A percentile compares a stretch with the other conserved stretches of the same genome.
Evolutionary conservation across 2,113 vertebrate species (phyloP).

Genomic region (Maccullochella peelii): DNA sequence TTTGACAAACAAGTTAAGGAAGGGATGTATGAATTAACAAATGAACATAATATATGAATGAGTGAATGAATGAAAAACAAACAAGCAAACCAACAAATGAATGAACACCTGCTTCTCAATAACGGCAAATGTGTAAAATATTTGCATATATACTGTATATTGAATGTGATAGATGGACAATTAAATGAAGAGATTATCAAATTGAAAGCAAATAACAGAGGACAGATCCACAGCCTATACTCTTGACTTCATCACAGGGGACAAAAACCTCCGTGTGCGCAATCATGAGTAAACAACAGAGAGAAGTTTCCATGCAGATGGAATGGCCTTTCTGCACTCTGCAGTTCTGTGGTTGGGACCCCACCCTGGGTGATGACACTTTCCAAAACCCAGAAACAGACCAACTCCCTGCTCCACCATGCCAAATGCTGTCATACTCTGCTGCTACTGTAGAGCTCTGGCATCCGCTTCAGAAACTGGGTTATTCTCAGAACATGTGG

Average conservation of each 20-base stretch:
- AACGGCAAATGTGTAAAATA: neutral
- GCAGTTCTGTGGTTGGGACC: conserved; percentile 60
- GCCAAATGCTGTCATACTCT: conserved; percentile 57
- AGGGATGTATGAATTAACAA: neutral
- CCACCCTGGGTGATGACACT: conserved; percentile 69
- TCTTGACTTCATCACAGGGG: conserved; percentile 12
- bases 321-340: conserved; percentile 51
- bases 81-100: neutral
- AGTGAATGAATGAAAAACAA: neutral
- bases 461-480: conserved; percentile 27
- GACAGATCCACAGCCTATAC: neutral
- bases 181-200: neutral
- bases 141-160: neutral
- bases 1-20: neutral
- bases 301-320: conserved; percentile 54
- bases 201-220: neutral
- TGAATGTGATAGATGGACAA: neutral
- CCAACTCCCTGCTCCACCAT: conserved; percentile 54
- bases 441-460: conserved; percentile 61
- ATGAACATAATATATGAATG: neutral
- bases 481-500: conserved; percentile 42
- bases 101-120: neutral
- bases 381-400: conserved; percentile 60
- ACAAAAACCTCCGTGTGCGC: conserved; percentile 29
- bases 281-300: conserved; percentile 12